These are phyloP conservation scores for Zonotrichia albicollis DNA, from an alignment of 2,797 vertebrate genomes.

Conservation along the genomic window DNA sequence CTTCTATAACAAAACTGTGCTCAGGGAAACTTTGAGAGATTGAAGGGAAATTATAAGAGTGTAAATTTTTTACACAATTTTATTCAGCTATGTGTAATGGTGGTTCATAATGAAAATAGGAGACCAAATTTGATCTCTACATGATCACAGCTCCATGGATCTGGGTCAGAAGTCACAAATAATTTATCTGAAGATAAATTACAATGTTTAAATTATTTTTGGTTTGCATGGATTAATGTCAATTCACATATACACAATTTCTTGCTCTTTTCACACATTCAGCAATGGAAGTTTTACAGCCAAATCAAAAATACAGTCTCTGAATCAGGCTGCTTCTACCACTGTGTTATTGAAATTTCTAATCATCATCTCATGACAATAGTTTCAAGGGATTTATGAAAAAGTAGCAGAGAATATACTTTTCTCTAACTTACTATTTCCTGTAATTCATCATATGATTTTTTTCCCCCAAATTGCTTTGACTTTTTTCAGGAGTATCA, in stretches of 20 bases:
- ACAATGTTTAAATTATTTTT: neutral
- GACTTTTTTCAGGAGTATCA: slow-evolving; percentile 69
- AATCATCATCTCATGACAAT: slow-evolving; percentile 69
- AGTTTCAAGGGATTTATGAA: slow-evolving; percentile 74
- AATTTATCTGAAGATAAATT: neutral
- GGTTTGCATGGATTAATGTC: neutral
- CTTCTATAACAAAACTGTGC: neutral
- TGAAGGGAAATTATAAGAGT: neutral
- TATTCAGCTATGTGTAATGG: neutral
- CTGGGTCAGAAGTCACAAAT: neutral
- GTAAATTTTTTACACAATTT: neutral
- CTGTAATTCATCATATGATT: slow-evolving; percentile 79
- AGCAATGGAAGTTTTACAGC: neutral
- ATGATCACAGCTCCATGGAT: neutral
- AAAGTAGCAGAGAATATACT: slow-evolving; percentile 70
- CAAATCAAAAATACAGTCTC: neutral
- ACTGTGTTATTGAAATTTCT: slow-evolving; percentile 68
- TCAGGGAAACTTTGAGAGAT: neutral
- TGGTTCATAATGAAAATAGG: neutral
- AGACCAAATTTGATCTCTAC: neutral
- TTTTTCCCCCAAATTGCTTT: slow-evolving; percentile 60
- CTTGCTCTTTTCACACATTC: neutral
- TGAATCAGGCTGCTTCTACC: slow-evolving; percentile 22
- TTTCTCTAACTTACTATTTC: slow-evolving; percentile 74
- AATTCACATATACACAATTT: neutral